A percentile compares a stretch with the other conserved stretches of the same genome.
These are phyloP conservation scores for Neodontobutis hainanensis DNA, from an alignment of 2,113 vertebrate genomes.

Conservation along the genomic window DNA sequence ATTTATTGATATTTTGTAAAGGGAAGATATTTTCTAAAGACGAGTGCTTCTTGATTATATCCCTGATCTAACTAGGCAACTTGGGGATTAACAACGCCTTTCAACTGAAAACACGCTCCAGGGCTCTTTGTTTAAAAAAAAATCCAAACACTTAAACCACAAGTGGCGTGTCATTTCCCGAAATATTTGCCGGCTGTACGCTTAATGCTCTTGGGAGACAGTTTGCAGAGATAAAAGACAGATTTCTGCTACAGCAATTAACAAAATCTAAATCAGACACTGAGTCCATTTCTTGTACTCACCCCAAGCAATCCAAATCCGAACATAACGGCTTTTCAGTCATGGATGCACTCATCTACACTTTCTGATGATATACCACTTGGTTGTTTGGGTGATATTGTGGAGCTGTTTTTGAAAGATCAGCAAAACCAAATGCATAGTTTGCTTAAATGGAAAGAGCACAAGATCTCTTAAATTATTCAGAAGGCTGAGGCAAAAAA, in stretches of 20 bases:
- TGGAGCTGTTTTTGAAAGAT: no score
- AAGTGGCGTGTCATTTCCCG: slow-evolving; percentile 33
- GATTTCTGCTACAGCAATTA: slow-evolving; percentile 13
- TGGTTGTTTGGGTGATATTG: no score
- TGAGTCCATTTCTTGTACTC: not conserved
- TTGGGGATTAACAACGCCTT: slow-evolving; percentile 61
- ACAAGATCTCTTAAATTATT: not conserved
- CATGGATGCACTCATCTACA: no score
- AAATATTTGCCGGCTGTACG: slow-evolving; percentile 25
- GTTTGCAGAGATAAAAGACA: slow-evolving; percentile 21
- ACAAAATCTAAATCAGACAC: slow-evolving; percentile 9
- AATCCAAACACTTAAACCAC: slow-evolving; percentile 34
- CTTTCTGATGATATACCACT: no score
- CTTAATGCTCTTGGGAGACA: slow-evolving; percentile 17
- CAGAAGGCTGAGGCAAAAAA: not conserved
- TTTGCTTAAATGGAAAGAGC: not conserved
- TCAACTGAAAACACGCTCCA: slow-evolving; percentile 53
- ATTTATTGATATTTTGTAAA: slow-evolving; percentile 69
- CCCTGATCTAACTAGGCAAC: slow-evolving; percentile 58
- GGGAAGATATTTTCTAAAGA: slow-evolving; percentile 48
- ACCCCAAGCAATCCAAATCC: not conserved
- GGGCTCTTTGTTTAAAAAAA: slow-evolving; percentile 55
- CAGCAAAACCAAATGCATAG: no score
- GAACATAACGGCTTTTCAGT: no score
- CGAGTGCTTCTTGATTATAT: slow-evolving; percentile 53